Evolutionary conservation across 2,797 vertebrate genomes (phyloP).

Genomic region (Siniperca scherzeri): DNA sequence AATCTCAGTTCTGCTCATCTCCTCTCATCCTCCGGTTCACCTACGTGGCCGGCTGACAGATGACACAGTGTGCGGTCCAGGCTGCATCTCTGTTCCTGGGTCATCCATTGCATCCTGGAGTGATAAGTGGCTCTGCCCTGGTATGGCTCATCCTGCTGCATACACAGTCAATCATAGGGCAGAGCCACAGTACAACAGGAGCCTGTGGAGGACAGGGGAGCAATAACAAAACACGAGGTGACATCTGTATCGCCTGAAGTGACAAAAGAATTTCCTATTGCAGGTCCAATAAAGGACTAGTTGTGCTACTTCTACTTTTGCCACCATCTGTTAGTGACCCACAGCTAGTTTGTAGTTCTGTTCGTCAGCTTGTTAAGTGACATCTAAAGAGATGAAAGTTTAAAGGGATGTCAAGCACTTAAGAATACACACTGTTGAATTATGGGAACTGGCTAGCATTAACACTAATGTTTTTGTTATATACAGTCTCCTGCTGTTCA

Average conservation of each 20-base stretch:
- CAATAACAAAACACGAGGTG: slow-evolving; percentile 69
- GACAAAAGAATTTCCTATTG: slow-evolving; percentile 38
- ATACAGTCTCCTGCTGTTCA: slow-evolving; percentile 3
- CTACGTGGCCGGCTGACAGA: slow-evolving; percentile 70
- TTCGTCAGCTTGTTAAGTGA: slow-evolving; percentile 2
- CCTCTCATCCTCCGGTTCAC: slow-evolving; percentile 70
- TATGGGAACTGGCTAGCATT: background rate
- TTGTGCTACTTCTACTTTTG: background rate
- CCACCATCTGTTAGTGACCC: background rate
- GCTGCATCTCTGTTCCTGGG: slow-evolving; percentile 70
- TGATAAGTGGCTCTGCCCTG: slow-evolving; percentile 76
- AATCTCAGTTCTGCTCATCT: slow-evolving; percentile 75
- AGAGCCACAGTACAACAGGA: slow-evolving; percentile 40
- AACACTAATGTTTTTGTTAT: slow-evolving; percentile 9
- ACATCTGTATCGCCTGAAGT: slow-evolving; percentile 65
- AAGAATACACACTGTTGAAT: slow-evolving; percentile 6
- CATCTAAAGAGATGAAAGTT: background rate
- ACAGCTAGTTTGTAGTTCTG: background rate
- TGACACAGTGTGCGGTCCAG: slow-evolving; percentile 69
- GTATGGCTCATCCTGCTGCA: slow-evolving; percentile 60
- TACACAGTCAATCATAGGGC: slow-evolving; percentile 68
- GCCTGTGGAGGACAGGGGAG: slow-evolving; percentile 67
- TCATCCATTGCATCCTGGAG: slow-evolving; percentile 66
- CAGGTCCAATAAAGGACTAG: slow-evolving; percentile 4
- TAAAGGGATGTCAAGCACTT: background rate